A percentile compares a stretch with the other conserved stretches of the same genome.
These are phyloP conservation scores for Melitaea cinxia DNA, from an alignment of 1,140 invertebrate genomes.

Conservation along the genomic window DNA sequence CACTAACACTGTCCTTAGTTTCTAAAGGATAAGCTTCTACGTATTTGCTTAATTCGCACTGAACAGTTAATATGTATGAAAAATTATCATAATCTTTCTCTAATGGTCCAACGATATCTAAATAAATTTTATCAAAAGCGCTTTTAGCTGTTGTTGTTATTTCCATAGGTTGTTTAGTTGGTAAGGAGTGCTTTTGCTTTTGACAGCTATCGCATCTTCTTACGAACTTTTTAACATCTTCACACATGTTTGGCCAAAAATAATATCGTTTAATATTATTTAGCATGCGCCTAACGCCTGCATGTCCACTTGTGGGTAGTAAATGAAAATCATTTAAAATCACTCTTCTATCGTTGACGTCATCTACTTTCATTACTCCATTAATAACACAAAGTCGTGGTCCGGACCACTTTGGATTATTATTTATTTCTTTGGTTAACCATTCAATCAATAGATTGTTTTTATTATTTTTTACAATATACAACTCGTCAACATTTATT, in stretches of 20 bases:
- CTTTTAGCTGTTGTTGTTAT: conserved; percentile 12
- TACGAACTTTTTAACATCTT: conserved; percentile 14
- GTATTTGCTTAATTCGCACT: conserved; percentile 21
- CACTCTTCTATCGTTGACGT: background rate
- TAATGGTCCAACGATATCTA: conserved; percentile 30
- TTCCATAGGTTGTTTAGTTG: conserved; percentile 21
- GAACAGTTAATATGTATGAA: conserved; percentile 18
- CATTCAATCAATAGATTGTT: too few species aligned
- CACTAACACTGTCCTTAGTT: background rate
- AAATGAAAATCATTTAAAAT: background rate
- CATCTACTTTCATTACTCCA: background rate
- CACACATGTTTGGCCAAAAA: conserved; percentile 10
- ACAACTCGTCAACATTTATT: too few species aligned
- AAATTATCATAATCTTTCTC: conserved; percentile 15
- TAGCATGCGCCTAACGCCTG: background rate
- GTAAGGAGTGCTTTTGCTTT: conserved; percentile 7
- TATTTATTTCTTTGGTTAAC: too few species aligned
- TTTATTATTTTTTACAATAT: too few species aligned
- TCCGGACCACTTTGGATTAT: background rate
- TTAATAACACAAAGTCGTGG: background rate
- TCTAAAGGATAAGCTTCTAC: conserved; percentile 15
- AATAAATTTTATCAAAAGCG: conserved; percentile 27
- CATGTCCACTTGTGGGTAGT: background rate
- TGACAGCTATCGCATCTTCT: conserved; percentile 8
- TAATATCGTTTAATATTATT: background rate